A percentile compares a stretch with the other conserved stretches of the same genome.
phyloP scores from a whole-genome alignment of 1,140 invertebrate species.

The Microvelia longipes region DNA sequence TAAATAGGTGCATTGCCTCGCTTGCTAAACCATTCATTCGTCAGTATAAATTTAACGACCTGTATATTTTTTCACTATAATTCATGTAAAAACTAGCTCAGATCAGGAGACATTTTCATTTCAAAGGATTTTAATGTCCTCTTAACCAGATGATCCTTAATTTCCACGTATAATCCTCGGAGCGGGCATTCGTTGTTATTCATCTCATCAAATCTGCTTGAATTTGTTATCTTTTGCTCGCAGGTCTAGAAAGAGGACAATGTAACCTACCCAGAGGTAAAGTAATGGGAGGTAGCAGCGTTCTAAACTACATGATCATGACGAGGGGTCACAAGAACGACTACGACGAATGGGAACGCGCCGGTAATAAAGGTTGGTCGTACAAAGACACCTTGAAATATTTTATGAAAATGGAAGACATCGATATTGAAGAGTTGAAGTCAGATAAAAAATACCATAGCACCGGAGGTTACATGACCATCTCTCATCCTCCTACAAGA shows the following conservation, averaged over 20 bases:
- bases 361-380: conserved; percentile 78
- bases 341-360: conserved; percentile 76
- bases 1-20: too few relatives aligned
- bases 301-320: conserved; percentile 80
- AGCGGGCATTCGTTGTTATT: too few relatives aligned
- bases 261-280: conserved; percentile 44
- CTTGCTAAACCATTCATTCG: too few relatives aligned
- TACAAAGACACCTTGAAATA: conserved; percentile 72
- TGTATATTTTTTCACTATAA: too few relatives aligned
- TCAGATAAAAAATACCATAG: conserved; percentile 43
- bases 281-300: conserved; percentile 58
- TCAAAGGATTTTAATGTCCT: too few relatives aligned
- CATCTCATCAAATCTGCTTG: too few relatives aligned
- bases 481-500: conserved; percentile 43
- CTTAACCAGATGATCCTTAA: too few relatives aligned
- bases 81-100: too few relatives aligned
- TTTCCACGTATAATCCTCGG: too few relatives aligned
- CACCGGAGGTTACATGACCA: conserved; percentile 46
- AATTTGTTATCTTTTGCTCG: too few relatives aligned
- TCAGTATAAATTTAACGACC: too few relatives aligned
- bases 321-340: conserved; percentile 66
- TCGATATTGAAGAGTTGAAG: conserved; percentile 27
- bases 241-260: conserved; percentile 28
- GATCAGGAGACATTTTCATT: too few relatives aligned
- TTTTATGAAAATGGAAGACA: conserved; percentile 73